phyloP scores from a whole-genome alignment of 2,113 vertebrate species.

The Gobio gobio region DNA sequence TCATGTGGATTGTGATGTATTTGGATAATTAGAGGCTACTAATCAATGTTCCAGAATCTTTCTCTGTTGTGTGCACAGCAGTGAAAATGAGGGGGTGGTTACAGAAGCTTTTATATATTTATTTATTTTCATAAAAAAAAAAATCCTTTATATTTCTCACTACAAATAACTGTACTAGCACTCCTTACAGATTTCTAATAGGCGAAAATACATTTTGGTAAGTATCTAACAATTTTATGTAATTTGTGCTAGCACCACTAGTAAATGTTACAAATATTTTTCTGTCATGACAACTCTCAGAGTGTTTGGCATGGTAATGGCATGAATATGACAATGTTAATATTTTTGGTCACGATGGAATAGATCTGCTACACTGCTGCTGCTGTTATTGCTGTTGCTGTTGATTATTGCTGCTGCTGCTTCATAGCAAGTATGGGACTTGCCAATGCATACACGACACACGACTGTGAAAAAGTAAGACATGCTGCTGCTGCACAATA shows the following conservation, averaged over 20 bases:
- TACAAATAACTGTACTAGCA: background rate
- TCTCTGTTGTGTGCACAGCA: background rate
- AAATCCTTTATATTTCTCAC: background rate
- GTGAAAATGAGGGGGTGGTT: background rate
- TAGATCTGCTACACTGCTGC: too few species aligned
- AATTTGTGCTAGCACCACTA: background rate
- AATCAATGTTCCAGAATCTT: background rate
- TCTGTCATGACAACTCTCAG: too few species aligned
- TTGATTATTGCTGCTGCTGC: too few species aligned
- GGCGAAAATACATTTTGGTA: background rate
- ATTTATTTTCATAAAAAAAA: background rate
- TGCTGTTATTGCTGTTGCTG: too few species aligned
- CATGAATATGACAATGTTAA: too few species aligned
- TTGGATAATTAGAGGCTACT: slow-evolving; percentile 43
- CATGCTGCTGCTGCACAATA: too few species aligned
- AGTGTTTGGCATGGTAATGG: too few species aligned
- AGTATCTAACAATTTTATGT: background rate
- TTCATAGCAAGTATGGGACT: too few species aligned
- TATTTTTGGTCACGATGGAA: too few species aligned
- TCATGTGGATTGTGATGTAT: slow-evolving; percentile 48
- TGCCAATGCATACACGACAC: too few species aligned
- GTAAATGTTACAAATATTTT: background rate
- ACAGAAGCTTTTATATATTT: background rate
- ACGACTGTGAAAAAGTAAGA: too few species aligned
- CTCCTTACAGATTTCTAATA: background rate